Evolutionary conservation across 2,113 vertebrate species (phyloP).

Genomic region (Scopus umbretta): DNA sequence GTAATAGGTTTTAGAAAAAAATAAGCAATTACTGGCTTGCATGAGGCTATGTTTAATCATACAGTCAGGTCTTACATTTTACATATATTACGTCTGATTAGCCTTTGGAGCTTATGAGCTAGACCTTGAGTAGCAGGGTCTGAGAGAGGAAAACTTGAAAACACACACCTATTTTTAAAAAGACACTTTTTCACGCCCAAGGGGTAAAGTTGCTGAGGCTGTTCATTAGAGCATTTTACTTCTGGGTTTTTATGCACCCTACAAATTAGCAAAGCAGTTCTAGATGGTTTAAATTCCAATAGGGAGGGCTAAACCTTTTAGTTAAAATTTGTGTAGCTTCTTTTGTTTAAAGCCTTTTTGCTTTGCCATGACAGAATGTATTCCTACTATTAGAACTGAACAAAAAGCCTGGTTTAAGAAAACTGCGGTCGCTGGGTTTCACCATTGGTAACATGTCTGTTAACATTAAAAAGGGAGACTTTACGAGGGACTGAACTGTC

Average conservation of each 20-base stretch:
- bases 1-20: not conserved
- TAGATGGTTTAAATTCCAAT: not conserved
- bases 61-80: not conserved
- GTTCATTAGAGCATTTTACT: not conserved
- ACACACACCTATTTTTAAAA: not conserved
- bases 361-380: not conserved
- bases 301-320: not conserved
- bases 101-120: not conserved
- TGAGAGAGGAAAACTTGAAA: not conserved
- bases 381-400: not conserved
- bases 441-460: not conserved
- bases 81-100: not conserved
- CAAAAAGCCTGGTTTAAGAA: not conserved
- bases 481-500: slow-evolving; percentile 9
- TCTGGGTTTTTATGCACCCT: not conserved
- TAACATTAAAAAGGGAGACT: slow-evolving; percentile 2
- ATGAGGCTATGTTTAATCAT: not conserved
- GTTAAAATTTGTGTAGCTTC: not conserved
- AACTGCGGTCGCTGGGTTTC: not conserved
- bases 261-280: not conserved
- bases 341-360: not conserved
- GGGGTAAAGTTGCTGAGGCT: not conserved
- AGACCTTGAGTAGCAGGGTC: not conserved
- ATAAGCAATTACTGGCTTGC: not conserved
- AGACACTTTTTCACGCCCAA: not conserved